Base-by-base conservation (phyloP, 2,113 vertebrate genomes). In the Acinonyx jubatus region DNA sequence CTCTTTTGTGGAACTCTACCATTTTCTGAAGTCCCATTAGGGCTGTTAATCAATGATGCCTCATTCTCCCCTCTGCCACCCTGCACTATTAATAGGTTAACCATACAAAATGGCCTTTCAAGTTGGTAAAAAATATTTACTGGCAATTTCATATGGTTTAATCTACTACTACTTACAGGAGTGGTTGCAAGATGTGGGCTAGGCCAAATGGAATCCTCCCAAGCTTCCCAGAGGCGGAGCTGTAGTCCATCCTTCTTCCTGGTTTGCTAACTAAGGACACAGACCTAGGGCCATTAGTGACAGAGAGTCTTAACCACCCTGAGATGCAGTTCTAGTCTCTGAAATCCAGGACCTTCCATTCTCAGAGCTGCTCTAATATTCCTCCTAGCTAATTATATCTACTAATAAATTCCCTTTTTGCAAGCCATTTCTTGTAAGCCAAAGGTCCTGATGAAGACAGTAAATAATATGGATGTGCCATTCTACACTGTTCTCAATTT, bases 401-500 rank as follows among this genome's bases (percentile, higher is more conserved):
- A 15, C 27, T 63, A 79, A 85, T 33, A 93, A 93, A 88, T 69
- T 83, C 31, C 65, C 38, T 87, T 92, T 89, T 80, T 92, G 52
- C 57, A 96, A 96, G 76, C 33, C n/a, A 90, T 29, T 82, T 78
- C 15, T 9, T 90, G 3, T 94, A 89, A 80, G 45, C 3, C 50
- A 78, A 61, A 83, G 21, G 7, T 74, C 6, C 11, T 73, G 36
- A 79, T 84, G 36, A 91, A 96, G 73, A 73, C 48, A 94, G 18
- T 78, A 55, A 97, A 83, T 86, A 69, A 94, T 13, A 82, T 1
- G 19, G 48, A 68, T 29, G 91, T 13, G 12, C 10, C 13, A 92
- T 94, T 91, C 50, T 94, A 94, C 71, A 89, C 1, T 94, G 23
- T 78, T 94, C 45, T 95, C 74, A 96, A 87, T 79, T 92, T 92